Base-by-base conservation (phyloP, 2,113 vertebrate genomes). In the Dicerorhinus sumatrensis region DNA sequence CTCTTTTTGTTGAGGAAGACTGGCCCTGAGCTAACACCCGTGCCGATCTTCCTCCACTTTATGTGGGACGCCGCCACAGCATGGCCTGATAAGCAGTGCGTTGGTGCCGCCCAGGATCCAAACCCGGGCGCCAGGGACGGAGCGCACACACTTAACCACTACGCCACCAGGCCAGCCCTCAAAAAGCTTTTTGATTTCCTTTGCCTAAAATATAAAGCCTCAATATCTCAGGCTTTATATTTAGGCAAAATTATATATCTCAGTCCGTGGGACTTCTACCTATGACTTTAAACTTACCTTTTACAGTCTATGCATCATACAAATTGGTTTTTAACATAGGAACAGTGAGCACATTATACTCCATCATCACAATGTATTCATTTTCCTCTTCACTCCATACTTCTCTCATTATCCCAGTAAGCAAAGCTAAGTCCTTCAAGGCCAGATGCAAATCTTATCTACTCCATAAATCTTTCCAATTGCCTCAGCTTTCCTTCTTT, bases 391-490 rank as follows among this genome's bases (percentile, higher is more conserved):
- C 21, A 65, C 21, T 67, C 48, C 36, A 33, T 11, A 42, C 8
- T 6, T 75, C 48, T 56, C 17, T 16, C 36, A n/a, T 91, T 65
- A 82, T 76, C 62, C 51, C 18, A 77, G 29, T 58, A 94, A 60
- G 46, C 31, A 54, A 14, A 54, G 2, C 51, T 54, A 86, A 54
- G 11, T 76, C 62, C 42, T 92, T 84, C 70, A 39, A 69, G 48
- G 46, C 62, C 29, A 84, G 46, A 92, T 58, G 96, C 73, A 92
- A 60, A 96, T 42, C 39, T 90, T 82, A 63, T 16, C 58, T 76
- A 88, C 18, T 73, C 84, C 58, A 36, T 67, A 31, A 89, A 80
- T n/a, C 72, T 80, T 81, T n/a, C 76, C 70, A 70, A 46, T 2
- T 81, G 70, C 12, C 51, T 94, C 33, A 67, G 17, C 46, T 72